Base-by-base conservation (phyloP, 1,140 invertebrate genomes). In the Caenorhabditis tropicalis region DNA sequence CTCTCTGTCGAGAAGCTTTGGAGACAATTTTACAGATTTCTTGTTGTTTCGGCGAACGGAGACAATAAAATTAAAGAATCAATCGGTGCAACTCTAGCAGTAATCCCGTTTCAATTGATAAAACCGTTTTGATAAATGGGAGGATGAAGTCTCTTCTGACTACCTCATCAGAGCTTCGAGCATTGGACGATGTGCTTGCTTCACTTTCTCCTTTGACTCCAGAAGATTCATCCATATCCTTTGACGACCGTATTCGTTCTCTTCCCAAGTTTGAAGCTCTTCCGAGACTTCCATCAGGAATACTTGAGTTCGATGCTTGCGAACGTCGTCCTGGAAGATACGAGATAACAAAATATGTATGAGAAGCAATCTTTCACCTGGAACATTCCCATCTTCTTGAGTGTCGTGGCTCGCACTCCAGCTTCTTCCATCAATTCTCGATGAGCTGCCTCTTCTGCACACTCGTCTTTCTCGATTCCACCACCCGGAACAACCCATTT, bases 381-480 rank as follows among this genome's bases (percentile, higher is more conserved):
- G 31, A 85, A 82, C 43, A 82, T 70, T 15, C 84, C 84, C 0
- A 85, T 24, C 19, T 46, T 49, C 21, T 85, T 56, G 2, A 82
- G 15, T 24, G 31, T 39, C 27, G 39, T 70, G 4, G 56, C 84
- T 48, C 65, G 29, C 0, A 85, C 84, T 9, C 84, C 84, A 19
- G 84, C 84, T 39, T 85, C 84, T 48, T 85, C 84, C 60, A 49
- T 70, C 31, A 85, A 48, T 33, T 85, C 84, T 21, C 84, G 53
- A 24, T 39, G 31, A 29, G 84, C 84, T 2, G 84, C 84, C n/a
- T 65, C 58, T 60, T 82, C 79, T 12, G 82, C 80, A 43, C 70
- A 56, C 60, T 85, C 84, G 60, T 82, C 81, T 46, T 85, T 85
- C 51, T 85, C 84, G 27, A 85, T 60, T 29, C 84, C 84, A 53